Base-by-base conservation (phyloP, 1,140 invertebrate species). In the Trichonephila clavipes region DNA sequence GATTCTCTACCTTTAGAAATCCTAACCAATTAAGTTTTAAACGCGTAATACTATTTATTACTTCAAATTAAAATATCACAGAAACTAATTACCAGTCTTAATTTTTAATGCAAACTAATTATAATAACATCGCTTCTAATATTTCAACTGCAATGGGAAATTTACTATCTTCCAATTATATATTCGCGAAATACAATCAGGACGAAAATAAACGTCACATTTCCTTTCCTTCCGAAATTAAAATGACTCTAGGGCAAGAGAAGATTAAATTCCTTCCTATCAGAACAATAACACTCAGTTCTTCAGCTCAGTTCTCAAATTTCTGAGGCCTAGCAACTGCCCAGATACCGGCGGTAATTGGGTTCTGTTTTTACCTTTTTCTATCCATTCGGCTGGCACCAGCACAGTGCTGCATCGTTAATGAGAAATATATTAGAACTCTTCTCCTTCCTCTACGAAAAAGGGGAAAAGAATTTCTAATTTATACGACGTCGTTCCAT, bases 351-450 rank as follows among this genome's bases (percentile, higher is more conserved):
- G 21, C 40, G 81, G n/a, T 83, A 83, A 83, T 83, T 83, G 44
- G 81, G 81, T 83, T 83, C n/a, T 83, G 81, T 83, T 83, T 83
- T 83, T 83, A 12, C 24, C 18, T 51, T 82, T 86, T 86, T 59
- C 86, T 18, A 28, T 12, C 86, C 28, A 66, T 18, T 10, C 86
- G 24, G 28, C 21, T 40, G 40, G n/a, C 87, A 85, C 10, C 59
- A 28, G 51, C 85, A 58, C 24, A 28, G 44, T 58, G 24, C 82
- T 85, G 82, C 90, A 92, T 85, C 51, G 21, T 51, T 88, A 88
- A 93, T 93, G 92, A 88, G 92, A 93, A 93, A 93, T 88, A 93
- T 59, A 93, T 93, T 93, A 93, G 87, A 92, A 88, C 77, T 40
- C 40, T 12, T 24, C 16, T 24, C 24, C 62, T 89, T 51, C 61